Percentiles rank a stretch among this genome's conserved stretches.
phyloP scores from a whole-genome alignment of 2,113 vertebrate species.

The Sebastes fasciatus region DNA sequence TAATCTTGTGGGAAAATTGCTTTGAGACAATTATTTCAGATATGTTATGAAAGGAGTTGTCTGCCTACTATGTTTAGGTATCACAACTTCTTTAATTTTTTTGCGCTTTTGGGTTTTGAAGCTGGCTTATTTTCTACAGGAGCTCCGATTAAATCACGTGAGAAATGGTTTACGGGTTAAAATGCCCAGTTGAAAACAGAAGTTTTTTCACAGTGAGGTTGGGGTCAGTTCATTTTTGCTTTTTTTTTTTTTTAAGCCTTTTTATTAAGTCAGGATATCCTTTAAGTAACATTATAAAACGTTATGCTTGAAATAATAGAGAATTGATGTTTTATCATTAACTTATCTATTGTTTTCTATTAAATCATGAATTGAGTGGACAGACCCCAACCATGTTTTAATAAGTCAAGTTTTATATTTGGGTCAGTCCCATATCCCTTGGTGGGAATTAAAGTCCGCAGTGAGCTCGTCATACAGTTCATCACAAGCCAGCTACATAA shows the following conservation, averaged over 20 bases:
- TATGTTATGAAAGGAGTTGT: conserved; percentile 51
- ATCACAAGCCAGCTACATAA: conserved; percentile 57
- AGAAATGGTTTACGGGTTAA: not conserved
- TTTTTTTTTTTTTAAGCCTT: not conserved
- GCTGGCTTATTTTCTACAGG: conserved; percentile 74
- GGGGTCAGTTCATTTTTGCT: conserved; percentile 30
- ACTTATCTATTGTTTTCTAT: conserved; percentile 17
- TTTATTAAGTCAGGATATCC: not conserved
- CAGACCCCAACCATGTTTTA: conserved; percentile 28
- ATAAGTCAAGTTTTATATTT: not conserved
- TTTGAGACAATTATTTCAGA: conserved; percentile 67
- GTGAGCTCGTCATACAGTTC: conserved; percentile 37
- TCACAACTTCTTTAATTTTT: conserved; percentile 51
- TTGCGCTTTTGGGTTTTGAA: conserved; percentile 68
- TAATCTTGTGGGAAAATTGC: conserved; percentile 78
- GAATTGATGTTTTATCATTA: conserved; percentile 4
- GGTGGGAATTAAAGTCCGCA: not conserved
- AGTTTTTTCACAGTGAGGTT: not conserved
- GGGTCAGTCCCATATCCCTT: not conserved
- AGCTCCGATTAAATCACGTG: conserved; percentile 28
- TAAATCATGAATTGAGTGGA: not conserved
- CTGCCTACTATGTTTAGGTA: conserved; percentile 78
- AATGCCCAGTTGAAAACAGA: not conserved
- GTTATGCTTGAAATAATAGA: conserved; percentile 23
- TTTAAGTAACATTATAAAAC: not conserved